A percentile compares a stretch with the other conserved stretches of the same genome.
These are phyloP conservation scores for Neelides sp. DNA, from an alignment of 1,140 invertebrate species.

Conservation along the genomic window DNA sequence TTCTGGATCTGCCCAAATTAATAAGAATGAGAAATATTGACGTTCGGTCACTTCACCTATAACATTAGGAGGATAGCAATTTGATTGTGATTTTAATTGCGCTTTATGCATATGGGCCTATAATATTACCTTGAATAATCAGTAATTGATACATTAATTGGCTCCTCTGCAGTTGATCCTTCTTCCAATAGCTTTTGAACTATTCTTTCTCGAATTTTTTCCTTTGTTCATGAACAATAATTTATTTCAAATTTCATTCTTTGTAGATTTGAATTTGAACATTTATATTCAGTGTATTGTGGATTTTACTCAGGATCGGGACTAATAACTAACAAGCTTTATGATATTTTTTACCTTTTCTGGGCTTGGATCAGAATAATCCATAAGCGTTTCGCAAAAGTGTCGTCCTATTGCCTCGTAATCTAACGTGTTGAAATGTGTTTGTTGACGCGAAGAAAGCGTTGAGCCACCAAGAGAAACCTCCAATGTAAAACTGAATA, in stretches of 20 bases:
- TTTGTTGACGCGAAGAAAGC: constrained; percentile 55
- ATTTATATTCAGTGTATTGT: background rate
- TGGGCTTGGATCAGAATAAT: constrained; percentile 35
- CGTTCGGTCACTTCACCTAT: too few species aligned
- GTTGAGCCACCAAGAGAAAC: constrained; percentile 81
- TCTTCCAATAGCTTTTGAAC: constrained; percentile 61
- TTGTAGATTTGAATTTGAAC: background rate
- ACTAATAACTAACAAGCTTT: constrained; percentile 10
- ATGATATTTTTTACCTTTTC: constrained; percentile 13
- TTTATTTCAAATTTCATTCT: constrained; percentile 2
- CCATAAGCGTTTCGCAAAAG: constrained; percentile 81
- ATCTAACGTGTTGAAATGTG: constrained; percentile 72
- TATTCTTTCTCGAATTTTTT: constrained; percentile 62
- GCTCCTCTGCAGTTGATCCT: constrained; percentile 74
- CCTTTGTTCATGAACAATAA: constrained; percentile 37
- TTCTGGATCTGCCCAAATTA: too few species aligned
- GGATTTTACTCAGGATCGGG: background rate
- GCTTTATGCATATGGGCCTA: too few species aligned
- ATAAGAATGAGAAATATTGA: too few species aligned
- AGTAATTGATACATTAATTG: constrained; percentile 65
- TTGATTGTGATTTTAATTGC: too few species aligned
- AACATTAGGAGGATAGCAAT: too few species aligned
- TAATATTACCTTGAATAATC: constrained; percentile 67
- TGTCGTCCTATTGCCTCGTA: constrained; percentile 69
- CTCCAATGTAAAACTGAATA: constrained; percentile 79